Evolutionary conservation across 1,140 invertebrate species (phyloP), one percentile per base, ranked within the genome.

Genomic region (Drosophila fuyamai): DNA sequence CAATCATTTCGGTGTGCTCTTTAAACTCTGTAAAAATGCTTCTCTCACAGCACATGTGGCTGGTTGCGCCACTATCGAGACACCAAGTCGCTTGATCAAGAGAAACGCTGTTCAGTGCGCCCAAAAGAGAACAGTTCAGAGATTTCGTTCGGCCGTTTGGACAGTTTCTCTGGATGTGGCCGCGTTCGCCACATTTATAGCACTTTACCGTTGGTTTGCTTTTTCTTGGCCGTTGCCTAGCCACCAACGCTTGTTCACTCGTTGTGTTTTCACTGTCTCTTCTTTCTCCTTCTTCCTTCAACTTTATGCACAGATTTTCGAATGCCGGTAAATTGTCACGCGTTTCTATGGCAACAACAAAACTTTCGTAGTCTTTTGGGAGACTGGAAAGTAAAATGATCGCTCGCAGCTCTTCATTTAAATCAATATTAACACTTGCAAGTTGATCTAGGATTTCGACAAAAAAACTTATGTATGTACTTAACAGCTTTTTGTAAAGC

Each of bases 291-390:
- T 29, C 29, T 29, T 29, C 29, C 29, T 29, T 29, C 6, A 29
- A 29, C 29, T 29, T 29, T 5, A 29, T 29, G 29, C 29, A 29
- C 7, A 29, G 29, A 29, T 5, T 38, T 48, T 57, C 38, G 32
- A 56, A 65, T 9, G 14, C 18, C 41, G 35, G 46, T 18, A 60
- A 41, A 40, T 29, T 29, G 55, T 57, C 32, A 14, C 41, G 51
- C 51, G 51, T 56, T 53, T 65, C 13, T n/a, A 56, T 65, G 43
- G 43, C 61, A 53, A 48, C 41, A 65, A 55, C 53, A 18, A 55
- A 55, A 63, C 47, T 48, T 9, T 60, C 46, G 10, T 60, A 50
- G 1, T 36, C 13, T 36, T 41, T n/a, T 50, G 47, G 63, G 23
- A 58, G 47, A 46, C 46, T 50, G 27, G 40, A 67, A 14, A 51